Percentiles rank a stretch among this genome's conserved stretches.
These are phyloP conservation scores for Brienomyrus brachyistius DNA, from an alignment of 2,113 vertebrate genomes.

Conservation along the genomic window DNA sequence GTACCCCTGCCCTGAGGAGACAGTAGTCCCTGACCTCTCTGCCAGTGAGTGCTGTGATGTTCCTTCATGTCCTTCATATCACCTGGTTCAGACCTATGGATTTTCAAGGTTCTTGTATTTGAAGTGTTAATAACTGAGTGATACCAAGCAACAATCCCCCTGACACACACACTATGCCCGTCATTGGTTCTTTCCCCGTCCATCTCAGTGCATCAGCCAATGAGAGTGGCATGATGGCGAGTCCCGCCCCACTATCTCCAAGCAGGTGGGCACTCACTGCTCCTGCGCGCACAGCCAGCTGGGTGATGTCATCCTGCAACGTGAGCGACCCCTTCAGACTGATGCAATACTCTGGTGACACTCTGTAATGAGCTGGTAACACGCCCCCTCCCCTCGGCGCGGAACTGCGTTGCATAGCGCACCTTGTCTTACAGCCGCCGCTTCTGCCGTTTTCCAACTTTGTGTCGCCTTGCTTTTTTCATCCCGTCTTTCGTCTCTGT, in stretches of 20 bases:
- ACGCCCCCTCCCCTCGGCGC: not conserved
- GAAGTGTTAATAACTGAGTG: conserved; percentile 35
- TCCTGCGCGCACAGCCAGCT: conserved; percentile 29
- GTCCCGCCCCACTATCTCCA: not conserved
- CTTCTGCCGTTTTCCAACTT: not conserved
- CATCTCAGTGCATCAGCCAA: conserved; percentile 26
- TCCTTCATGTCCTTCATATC: not conserved
- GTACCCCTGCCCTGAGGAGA: not conserved
- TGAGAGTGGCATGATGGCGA: conserved; percentile 13
- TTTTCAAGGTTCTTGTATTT: conserved; percentile 5
- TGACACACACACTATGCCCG: not conserved
- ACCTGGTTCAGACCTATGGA: not conserved
- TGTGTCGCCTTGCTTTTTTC: not conserved
- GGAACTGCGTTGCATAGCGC: not conserved
- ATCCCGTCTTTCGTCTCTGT: not conserved
- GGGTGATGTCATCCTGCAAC: conserved; percentile 62
- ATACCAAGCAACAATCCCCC: not conserved
- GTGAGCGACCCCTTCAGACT: conserved; percentile 49
- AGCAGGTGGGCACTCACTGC: conserved; percentile 26
- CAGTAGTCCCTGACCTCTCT: not conserved
- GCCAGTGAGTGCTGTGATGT: not conserved
- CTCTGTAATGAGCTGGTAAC: conserved; percentile 45
- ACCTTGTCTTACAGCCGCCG: not conserved
- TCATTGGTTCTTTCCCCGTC: not conserved
- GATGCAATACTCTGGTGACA: conserved; percentile 61